Base-by-base conservation (phyloP, 2,888 invertebrate genomes). In the Agrochola litura region DNA sequence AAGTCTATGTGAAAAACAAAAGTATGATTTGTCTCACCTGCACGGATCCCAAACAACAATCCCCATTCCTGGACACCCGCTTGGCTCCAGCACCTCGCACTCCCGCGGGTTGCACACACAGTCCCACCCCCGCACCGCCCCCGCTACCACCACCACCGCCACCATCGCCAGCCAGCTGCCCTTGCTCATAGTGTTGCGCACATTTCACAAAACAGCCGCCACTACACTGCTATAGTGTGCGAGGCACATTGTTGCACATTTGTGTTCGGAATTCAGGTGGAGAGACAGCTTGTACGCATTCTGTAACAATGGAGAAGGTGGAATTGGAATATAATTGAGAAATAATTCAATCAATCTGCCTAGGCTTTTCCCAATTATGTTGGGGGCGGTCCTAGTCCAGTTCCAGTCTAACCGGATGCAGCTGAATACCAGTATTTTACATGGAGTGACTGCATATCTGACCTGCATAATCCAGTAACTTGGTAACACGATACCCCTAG, bases 1-100 rank as follows among this genome's bases (percentile, higher is more conserved):
- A n/a, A 12, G 56, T 56, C 8, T 22, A 58, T 9, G 9, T 9
- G 5, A 16, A 61, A 61, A 37, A 9, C 9, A 30, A 37, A 61
- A 37, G 61, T 37, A 10, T 30, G 5, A 37, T 10, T 9, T 30
- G 30, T 1, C 86, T 96, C 94, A 98, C 98, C 98, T 98, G 98
- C 99, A 99, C 74, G 98, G 98, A 96, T 99, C 99, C 98, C 98
- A 98, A 73, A 98, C 98, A 87, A 98, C 98, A 84, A 98, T 98
- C 79, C 98, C 98, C 84, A 98, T 97, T 65, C 98, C 98, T 2
- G 98, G 98, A 94, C 99, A 99, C 91, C 99, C 98, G 79, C 98
- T 97, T 64, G 98, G 98, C 93, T 98, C 98, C 91, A 98, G 97
- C 88, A 98, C 97, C 95, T 98, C 98, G 94, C 99, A 99, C 96